Evolutionary conservation across 2,888 invertebrate genomes (phyloP).

Genomic region (Pecten maximus): DNA sequence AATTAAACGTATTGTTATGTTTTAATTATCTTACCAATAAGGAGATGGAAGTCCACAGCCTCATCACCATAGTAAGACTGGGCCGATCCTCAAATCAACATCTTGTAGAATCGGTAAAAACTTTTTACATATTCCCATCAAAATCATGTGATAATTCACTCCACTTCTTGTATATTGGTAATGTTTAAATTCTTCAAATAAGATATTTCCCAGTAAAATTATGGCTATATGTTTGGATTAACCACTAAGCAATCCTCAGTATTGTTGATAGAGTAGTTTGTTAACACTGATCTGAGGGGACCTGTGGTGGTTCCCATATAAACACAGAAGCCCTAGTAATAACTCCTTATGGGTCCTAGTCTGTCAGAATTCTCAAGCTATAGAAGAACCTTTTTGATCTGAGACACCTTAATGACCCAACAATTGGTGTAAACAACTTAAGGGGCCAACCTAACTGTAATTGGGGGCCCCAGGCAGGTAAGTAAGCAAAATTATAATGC

Average conservation of each 20-base stretch:
- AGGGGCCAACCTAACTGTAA: background rate
- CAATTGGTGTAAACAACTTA: background rate
- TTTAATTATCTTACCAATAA: background rate
- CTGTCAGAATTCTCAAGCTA: background rate
- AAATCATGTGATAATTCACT: background rate
- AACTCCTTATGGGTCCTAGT: background rate
- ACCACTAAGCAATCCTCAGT: background rate
- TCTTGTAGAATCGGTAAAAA: background rate
- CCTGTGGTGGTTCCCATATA: background rate
- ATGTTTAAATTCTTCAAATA: background rate
- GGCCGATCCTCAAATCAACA: background rate
- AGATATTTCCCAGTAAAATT: background rate
- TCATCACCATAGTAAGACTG: background rate
- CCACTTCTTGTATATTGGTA: background rate
- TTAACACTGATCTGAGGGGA: background rate
- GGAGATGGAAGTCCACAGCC: background rate
- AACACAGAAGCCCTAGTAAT: background rate
- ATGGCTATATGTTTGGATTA: background rate
- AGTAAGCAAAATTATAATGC: background rate
- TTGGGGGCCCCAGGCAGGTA: background rate
- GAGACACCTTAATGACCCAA: constrained; percentile 10
- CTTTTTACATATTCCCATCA: background rate
- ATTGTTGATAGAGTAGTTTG: background rate
- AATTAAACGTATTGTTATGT: no score
- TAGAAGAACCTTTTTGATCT: background rate